A percentile compares a stretch with the other conserved stretches of the same genome.
Conservation (phyloP, 2,113 vertebrate species). For the Oncorhynchus nerka region DNA sequence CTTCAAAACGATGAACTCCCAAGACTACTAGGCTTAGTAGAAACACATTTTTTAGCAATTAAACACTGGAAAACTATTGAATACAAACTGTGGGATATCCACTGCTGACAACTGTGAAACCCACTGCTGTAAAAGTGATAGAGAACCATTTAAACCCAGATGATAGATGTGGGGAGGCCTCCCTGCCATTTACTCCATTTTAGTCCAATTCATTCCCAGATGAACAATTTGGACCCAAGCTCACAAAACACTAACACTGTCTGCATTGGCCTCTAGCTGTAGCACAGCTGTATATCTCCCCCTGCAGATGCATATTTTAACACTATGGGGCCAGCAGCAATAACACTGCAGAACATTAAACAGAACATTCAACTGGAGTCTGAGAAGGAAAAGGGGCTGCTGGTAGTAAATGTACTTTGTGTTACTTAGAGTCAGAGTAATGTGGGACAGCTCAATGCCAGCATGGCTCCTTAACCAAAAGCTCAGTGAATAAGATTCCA, state of each 20-base stretch:
- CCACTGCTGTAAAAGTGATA: too few species aligned
- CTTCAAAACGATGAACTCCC: too few species aligned
- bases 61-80: too few species aligned
- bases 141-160: too few species aligned
- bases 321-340: constrained; percentile 23
- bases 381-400: constrained; percentile 13
- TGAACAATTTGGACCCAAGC: not conserved
- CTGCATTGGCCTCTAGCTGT: constrained; percentile 4
- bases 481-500: not conserved
- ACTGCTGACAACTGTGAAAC: too few species aligned
- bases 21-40: too few species aligned
- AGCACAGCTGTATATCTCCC: constrained; percentile 32
- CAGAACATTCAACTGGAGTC: constrained; percentile 21
- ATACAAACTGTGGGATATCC: too few species aligned
- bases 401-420: constrained; percentile 29
- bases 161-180: not conserved
- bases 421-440: constrained; percentile 8
- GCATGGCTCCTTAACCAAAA: constrained; percentile 23
- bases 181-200: not conserved
- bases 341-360: constrained; percentile 25
- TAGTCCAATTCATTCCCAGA: not conserved
- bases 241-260: constrained; percentile 8
- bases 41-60: too few species aligned
- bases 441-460: constrained; percentile 18
- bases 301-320: constrained; percentile 32